A percentile compares a stretch with the other conserved stretches of the same genome.
Conservation (phyloP, 2,888 invertebrate genomes). For the Odontocolon sp. region DNA sequence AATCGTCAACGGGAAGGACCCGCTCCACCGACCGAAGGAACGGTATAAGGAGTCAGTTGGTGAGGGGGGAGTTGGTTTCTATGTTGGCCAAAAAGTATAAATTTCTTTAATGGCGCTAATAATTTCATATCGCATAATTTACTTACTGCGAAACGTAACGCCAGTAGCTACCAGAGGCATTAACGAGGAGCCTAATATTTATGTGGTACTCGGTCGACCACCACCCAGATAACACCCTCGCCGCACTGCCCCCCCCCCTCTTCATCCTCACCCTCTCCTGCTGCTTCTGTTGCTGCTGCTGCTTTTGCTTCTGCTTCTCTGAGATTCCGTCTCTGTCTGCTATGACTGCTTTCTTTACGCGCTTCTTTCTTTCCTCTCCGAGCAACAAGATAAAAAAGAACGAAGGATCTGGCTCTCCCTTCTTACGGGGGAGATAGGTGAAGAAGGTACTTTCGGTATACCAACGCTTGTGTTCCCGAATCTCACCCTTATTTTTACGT, state of each 20-base stretch:
- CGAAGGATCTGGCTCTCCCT: slow-evolving; percentile 50
- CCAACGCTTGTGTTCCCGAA: slow-evolving; percentile 13
- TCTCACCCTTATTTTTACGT: slow-evolving; percentile 50
- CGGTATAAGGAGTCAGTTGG: slow-evolving; percentile 50
- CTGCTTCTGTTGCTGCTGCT: slow-evolving; percentile 44
- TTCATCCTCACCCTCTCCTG: slow-evolving; percentile 57
- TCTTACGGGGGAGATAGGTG: slow-evolving; percentile 56
- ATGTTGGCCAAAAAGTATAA: slow-evolving; percentile 77
- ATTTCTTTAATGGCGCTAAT: slow-evolving; percentile 81
- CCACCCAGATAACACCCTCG: slow-evolving; percentile 80
- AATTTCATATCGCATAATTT: slow-evolving; percentile 81
- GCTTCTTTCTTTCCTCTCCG: slow-evolving; percentile 48
- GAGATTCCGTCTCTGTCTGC: slow-evolving; percentile 38
- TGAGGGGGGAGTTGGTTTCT: slow-evolving; percentile 59
- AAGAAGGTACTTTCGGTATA: slow-evolving; percentile 59
- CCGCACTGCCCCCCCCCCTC: slow-evolving; percentile 64
- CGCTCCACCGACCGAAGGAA: slow-evolving; percentile 45
- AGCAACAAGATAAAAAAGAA: slow-evolving; percentile 58
- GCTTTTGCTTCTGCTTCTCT: slow-evolving; percentile 36
- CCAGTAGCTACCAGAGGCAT: slow-evolving; percentile 80
- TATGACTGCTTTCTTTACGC: slow-evolving; percentile 57
- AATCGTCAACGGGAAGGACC: slow-evolving; percentile 67
- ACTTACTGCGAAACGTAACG: slow-evolving; percentile 81
- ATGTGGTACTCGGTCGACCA: slow-evolving; percentile 79
- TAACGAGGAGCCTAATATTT: slow-evolving; percentile 81